These are phyloP conservation scores for Sinonovacula constricta DNA, from an alignment of 1,140 invertebrate species.

Conservation along the genomic window DNA sequence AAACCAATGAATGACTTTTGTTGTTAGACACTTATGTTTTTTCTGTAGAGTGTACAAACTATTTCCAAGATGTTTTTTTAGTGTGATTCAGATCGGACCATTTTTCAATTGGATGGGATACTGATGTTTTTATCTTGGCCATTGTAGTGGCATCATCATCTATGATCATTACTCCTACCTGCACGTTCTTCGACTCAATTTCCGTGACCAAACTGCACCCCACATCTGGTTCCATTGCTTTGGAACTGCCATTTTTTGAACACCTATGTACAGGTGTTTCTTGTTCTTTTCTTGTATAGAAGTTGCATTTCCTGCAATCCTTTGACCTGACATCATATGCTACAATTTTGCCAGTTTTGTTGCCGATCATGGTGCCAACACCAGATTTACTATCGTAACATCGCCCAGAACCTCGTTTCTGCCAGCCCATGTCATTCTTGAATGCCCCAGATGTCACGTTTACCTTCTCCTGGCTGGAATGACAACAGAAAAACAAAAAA, in stretches of 20 bases:
- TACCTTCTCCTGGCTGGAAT: not conserved
- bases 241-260: not conserved
- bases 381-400: not conserved
- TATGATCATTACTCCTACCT: not conserved
- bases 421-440: not conserved
- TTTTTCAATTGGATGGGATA: not conserved
- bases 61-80: not conserved
- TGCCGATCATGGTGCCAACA: not conserved
- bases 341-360: not conserved
- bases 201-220: not conserved
- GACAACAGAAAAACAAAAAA: not conserved
- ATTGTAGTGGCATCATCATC: constrained; percentile 1
- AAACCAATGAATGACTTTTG: not conserved
- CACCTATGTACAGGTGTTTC: not conserved
- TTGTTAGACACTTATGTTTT: not conserved
- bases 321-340: constrained; percentile 1
- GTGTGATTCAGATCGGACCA: constrained; percentile 4
- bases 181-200: not conserved
- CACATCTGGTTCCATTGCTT: not conserved
- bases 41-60: not conserved
- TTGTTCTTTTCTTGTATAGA: not conserved
- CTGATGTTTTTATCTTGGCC: not conserved
- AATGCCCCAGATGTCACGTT: not conserved
- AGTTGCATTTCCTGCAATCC: not conserved
- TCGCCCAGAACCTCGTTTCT: not conserved